Percentiles rank a stretch among this genome's conserved stretches.
Evolutionary conservation across 2,888 invertebrate genomes (phyloP).

Genomic region (Maniola hyperantus): DNA sequence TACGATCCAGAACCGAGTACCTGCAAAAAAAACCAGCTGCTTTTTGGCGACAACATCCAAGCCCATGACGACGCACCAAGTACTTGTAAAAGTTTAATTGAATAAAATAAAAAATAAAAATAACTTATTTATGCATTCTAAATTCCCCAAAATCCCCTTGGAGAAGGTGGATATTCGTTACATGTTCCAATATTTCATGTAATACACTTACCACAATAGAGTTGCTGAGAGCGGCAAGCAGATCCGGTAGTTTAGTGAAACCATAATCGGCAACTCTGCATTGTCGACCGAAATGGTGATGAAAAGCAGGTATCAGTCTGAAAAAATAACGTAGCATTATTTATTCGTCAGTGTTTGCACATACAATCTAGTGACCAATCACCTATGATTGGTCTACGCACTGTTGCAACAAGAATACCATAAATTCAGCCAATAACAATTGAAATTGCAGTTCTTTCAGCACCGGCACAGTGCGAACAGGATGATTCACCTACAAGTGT

Average conservation of each 20-base stretch:
- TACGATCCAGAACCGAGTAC: conserved; percentile 95
- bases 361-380: neutral
- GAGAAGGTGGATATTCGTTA: neutral
- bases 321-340: conserved; percentile 62
- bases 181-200: neutral
- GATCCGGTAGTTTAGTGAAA: conserved; percentile 95
- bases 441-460: too few relatives aligned
- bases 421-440: too few relatives aligned
- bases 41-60: too few relatives aligned
- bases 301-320: conserved; percentile 97
- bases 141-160: too few relatives aligned
- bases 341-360: neutral
- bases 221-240: conserved; percentile 93
- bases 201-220: conserved; percentile 87
- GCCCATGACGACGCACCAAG: too few relatives aligned
- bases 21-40: conserved; percentile 75
- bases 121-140: too few relatives aligned
- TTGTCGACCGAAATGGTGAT: conserved; percentile 97
- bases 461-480: too few relatives aligned
- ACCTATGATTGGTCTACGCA: too few relatives aligned
- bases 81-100: too few relatives aligned
- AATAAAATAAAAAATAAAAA: too few relatives aligned
- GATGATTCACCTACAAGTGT: too few relatives aligned
- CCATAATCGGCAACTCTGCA: conserved; percentile 98
- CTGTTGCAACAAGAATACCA: too few relatives aligned